Base-by-base conservation (phyloP, 2,797 vertebrate species). In the Cirrhinus molitorella region DNA sequence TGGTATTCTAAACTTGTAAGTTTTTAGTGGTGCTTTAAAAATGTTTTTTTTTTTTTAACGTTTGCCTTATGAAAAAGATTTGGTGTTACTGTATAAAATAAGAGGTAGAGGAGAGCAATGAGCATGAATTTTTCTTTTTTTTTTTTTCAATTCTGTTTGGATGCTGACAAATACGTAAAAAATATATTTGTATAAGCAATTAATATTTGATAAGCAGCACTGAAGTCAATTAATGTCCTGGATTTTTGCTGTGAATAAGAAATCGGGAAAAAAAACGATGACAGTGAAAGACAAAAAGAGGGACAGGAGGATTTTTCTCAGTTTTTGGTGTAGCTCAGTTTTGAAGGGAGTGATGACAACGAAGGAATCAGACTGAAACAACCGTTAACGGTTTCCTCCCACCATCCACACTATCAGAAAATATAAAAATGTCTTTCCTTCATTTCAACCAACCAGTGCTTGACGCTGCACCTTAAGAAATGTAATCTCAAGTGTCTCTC, bases 71-170 rank as follows among this genome's bases (percentile, higher is more conserved):
- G 25, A 65, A 65, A 40, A 23, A 43, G 1, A 49, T 79, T 85
- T 88, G 81, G 73, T 86, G 74, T 79, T 28, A 68, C 21, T 76
- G 82, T 84, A 70, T 37, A 70, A 87, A 74, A 79, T 81, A 74
- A 78, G 86, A 88, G 84, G 84, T 86, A 87, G 83, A 74, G 34
- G 9, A 82, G 21, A 83, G 72, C n/a, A 84, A 84, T 25, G 28
- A 21, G 57, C 51, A 45, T 11, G 28, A 45, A 3, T 73, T 71
- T 47, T 16, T 0, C 47, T 74, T 84, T 79, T n/a, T n/a, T n/a
- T n/a, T n/a, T n/a, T n/a, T n/a, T n/a, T n/a, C n/a, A n/a, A n/a
- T n/a, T n/a, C n/a, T n/a, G n/a, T n/a, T 72, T 34, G n/a, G 16
- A 74, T n/a, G 14, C 25, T 43, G 13, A 49, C 1, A 21, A 70